Conservation (phyloP, 2,113 vertebrate species). For the Lota lota region DNA sequence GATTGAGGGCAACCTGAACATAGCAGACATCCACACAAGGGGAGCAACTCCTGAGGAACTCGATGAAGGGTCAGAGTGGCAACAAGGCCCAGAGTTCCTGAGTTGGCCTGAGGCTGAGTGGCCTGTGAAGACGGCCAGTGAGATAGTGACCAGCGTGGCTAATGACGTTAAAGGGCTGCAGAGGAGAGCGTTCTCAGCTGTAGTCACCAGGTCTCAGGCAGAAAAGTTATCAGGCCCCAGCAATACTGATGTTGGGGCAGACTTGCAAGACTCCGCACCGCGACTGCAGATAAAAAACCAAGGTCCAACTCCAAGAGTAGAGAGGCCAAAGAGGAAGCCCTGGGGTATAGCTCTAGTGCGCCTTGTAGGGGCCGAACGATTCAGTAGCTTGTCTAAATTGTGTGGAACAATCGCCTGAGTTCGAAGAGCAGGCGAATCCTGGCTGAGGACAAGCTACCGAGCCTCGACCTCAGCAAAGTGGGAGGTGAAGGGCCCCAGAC, state of each 20-base stretch:
- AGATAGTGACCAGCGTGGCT: constrained; percentile 2
- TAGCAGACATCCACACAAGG: constrained; percentile 13
- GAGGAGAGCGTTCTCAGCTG: constrained; percentile 25
- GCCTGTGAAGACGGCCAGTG: constrained; percentile 20
- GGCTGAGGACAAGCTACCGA: background rate
- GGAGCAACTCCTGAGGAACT: constrained; percentile 17
- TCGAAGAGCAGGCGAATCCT: constrained; percentile 10
- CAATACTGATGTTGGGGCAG: constrained; percentile 1
- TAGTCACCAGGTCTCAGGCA: constrained; percentile 1
- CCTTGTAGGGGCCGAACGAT: constrained; percentile 15
- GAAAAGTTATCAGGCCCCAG: background rate
- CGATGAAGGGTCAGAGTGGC: constrained; percentile 20
- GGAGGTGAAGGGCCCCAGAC: too few species aligned
- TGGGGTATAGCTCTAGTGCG: constrained; percentile 4
- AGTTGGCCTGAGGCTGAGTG: constrained; percentile 7
- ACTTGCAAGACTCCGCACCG: background rate
- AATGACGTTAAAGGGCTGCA: constrained; percentile 3
- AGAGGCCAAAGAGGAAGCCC: background rate
- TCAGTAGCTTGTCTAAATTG: constrained; percentile 12
- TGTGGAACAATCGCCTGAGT: constrained; percentile 11
- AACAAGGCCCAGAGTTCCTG: constrained; percentile 21
- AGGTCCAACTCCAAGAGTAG: background rate
- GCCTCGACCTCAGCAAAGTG: constrained; percentile 12
- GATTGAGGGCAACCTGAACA: constrained; percentile 14
- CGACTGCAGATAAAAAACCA: background rate